Base-by-base conservation (phyloP, 2,888 invertebrate species). In the Phaedon cochleariae region DNA sequence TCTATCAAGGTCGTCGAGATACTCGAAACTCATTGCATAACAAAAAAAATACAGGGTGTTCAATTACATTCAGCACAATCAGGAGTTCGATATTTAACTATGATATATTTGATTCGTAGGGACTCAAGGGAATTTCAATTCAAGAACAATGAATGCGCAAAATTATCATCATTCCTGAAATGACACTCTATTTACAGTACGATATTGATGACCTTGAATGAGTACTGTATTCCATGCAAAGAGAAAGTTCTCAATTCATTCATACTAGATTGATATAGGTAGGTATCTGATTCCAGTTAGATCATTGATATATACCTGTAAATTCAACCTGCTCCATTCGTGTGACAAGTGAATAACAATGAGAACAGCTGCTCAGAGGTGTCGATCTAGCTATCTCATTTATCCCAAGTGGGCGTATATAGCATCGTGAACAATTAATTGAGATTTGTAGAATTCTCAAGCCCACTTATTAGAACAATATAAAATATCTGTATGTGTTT, bases 361-460 rank as follows among this genome's bases (percentile, higher is more conserved):
- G 18, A 54, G 20, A 45, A 29, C 48, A 46, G 34, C 53, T 54
- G 31, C 53, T 54, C 54, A 34, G 48, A 21, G 9, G 17, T 15
- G 26, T 46, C 55, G 29, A 51, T 22, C 45, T 55, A 57, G 57
- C 49, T 55, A 57, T 60, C 48, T 55, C 41, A 64, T n/a, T n/a
- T n/a, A n/a, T n/a, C n/a, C n/a, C n/a, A n/a, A 60, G 60, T 60
- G 52, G 60, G 65, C 61, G 60, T 65, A 54, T 54, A 41, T n/a
- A n/a, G 53, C 60, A 61, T 45, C 18, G 41, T 34, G 51, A 51
- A 57, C 41, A 57, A 60, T 61, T 57, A 65, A 63, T 63, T 61
- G 59, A 63, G 59, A 34, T 34, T 34, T 61, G 61, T 52, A 52
- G 65, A 68, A 65, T 68, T 68, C 68, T 63, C 63, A 59, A 52